Conservation (phyloP, 2,888 invertebrate genomes). For the Acrocyrtus sp. region DNA sequence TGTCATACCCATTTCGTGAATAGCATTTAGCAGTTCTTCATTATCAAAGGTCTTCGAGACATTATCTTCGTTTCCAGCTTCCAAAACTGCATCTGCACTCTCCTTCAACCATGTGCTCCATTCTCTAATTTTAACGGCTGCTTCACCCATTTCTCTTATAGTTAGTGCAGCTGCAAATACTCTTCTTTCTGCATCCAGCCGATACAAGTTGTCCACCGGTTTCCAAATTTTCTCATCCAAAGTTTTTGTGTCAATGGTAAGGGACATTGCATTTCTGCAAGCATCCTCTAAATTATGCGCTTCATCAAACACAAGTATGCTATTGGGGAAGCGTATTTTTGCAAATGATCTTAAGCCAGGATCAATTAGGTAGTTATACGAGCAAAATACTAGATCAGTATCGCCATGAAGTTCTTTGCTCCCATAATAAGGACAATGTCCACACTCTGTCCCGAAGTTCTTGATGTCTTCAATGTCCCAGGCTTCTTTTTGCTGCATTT, state of each 20-base stretch:
- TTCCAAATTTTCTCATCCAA: neutral
- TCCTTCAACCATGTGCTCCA: no score
- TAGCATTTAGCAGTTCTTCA: neutral
- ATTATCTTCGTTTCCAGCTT: neutral
- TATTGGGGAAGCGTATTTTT: constrained; percentile 66
- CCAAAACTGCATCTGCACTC: no score
- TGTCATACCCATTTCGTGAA: constrained; percentile 19
- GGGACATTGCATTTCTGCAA: constrained; percentile 67
- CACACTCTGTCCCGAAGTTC: constrained; percentile 10
- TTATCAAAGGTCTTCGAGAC: constrained; percentile 7
- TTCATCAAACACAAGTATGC: constrained; percentile 70
- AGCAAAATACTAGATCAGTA: constrained; percentile 70
- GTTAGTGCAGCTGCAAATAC: no score
- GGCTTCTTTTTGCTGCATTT: constrained; percentile 7
- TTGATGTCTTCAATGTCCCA: constrained; percentile 59
- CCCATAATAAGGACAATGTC: constrained; percentile 53
- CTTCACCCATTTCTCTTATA: no score
- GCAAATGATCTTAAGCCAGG: constrained; percentile 66
- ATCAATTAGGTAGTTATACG: constrained; percentile 71
- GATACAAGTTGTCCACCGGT: constrained; percentile 2
- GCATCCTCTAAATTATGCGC: constrained; percentile 72
- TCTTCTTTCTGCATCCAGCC: neutral
- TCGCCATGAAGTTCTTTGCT: constrained; percentile 16
- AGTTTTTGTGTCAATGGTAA: constrained; percentile 5
- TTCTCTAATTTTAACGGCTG: no score